A percentile compares a stretch with the other conserved stretches of the same genome.
These are phyloP conservation scores for Leptocoma aspasia DNA, from an alignment of 2,113 vertebrate genomes.

Conservation along the genomic window DNA sequence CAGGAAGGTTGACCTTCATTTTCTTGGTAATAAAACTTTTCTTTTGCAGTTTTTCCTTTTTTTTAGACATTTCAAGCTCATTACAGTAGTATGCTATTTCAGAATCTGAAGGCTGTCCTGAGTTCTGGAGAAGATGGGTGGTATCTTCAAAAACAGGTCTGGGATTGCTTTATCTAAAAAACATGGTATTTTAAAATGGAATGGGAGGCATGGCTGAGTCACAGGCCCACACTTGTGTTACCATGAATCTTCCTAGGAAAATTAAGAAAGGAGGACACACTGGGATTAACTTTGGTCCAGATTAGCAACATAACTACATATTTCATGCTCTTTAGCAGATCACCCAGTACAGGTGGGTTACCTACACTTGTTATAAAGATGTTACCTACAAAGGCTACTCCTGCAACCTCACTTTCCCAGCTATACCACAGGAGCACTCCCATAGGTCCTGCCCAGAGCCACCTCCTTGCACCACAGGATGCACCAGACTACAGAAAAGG, in stretches of 20 bases:
- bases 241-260: neutral
- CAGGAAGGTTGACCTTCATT: neutral
- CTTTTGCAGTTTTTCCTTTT: neutral
- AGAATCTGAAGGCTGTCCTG: neutral
- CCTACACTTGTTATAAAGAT: neutral
- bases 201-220: neutral
- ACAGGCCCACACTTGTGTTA: neutral
- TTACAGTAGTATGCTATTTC: neutral
- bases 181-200: neutral
- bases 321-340: neutral
- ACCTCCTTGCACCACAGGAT: accelerated
- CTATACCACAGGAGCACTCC: neutral
- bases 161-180: neutral
- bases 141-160: neutral
- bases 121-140: neutral
- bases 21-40: constrained; percentile 6
- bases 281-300: neutral
- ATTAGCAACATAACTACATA: neutral
- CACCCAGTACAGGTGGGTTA: accelerated
- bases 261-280: neutral
- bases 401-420: neutral
- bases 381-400: neutral
- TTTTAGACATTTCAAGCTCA: neutral
- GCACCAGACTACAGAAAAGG: neutral
- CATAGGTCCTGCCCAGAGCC: neutral